A percentile compares a stretch with the other conserved stretches of the same genome.
Evolutionary conservation across 2,113 vertebrate genomes (phyloP).

Genomic region (Laticauda colubrina): DNA sequence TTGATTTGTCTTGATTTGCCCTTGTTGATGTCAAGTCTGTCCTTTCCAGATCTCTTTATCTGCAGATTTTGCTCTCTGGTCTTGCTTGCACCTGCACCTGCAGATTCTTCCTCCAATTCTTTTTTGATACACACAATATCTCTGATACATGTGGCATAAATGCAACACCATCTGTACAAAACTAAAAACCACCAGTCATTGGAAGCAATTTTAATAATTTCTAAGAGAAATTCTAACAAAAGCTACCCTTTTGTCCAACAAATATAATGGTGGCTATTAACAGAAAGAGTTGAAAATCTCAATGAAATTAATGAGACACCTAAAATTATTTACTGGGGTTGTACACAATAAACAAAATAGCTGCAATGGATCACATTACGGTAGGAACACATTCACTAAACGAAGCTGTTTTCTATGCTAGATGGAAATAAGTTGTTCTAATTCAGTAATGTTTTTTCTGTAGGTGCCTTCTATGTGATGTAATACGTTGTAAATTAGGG

Average conservation of each 20-base stretch:
- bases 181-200: background rate
- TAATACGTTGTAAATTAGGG: background rate
- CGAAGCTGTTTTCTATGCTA: background rate
- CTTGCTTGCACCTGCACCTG: background rate
- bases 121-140: background rate
- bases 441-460: slow-evolving; percentile 1
- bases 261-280: slow-evolving; percentile 1
- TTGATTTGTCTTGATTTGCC: background rate
- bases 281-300: background rate
- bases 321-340: background rate
- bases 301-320: slow-evolving; percentile 6
- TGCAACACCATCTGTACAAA: background rate
- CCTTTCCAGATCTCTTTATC: background rate
- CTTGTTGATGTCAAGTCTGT: background rate
- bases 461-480: background rate
- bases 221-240: background rate
- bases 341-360: background rate
- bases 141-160: background rate
- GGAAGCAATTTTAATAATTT: background rate
- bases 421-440: slow-evolving; percentile 28
- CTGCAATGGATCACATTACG: background rate
- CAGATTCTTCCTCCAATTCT: background rate
- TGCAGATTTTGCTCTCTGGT: background rate
- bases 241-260: background rate
- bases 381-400: slow-evolving; percentile 25